A percentile compares a stretch with the other conserved stretches of the same genome.
These are phyloP conservation scores for Labeo catla DNA, from an alignment of 2,113 vertebrate species.

Conservation along the genomic window DNA sequence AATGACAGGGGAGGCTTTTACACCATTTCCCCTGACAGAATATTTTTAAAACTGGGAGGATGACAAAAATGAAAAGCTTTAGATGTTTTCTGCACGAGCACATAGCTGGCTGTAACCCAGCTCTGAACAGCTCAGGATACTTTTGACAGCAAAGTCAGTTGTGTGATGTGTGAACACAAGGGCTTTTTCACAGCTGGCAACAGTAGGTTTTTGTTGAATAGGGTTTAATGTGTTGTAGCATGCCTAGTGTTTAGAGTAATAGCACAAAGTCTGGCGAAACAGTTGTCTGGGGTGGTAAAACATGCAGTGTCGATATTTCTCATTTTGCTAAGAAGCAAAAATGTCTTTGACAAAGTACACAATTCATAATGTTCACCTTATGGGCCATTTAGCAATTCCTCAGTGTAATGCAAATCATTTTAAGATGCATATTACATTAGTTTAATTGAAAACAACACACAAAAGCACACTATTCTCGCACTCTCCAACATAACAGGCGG, in stretches of 20 bases:
- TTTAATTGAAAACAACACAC: conserved; percentile 72
- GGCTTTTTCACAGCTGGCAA: conserved; percentile 7
- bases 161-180: conserved; percentile 4
- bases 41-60: conserved; percentile 54
- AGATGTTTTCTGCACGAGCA: conserved; percentile 4
- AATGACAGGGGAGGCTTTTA: conserved; percentile 57
- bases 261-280: conserved; percentile 41
- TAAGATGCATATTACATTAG: conserved; percentile 65
- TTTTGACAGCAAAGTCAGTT: not conserved
- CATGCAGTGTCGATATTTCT: not conserved
- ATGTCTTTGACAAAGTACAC: not conserved
- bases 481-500: not conserved
- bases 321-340: not conserved
- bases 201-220: conserved; percentile 13
- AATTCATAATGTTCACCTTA: not conserved
- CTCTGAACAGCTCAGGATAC: not conserved
- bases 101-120: not conserved
- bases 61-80: conserved; percentile 54
- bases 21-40: conserved; percentile 50
- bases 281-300: not conserved
- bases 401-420: conserved; percentile 1
- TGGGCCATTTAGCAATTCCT: not conserved
- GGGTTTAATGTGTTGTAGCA: conserved; percentile 21
- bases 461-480: not conserved
- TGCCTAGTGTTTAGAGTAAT: not conserved